These are phyloP conservation scores for Empidonax alnorum DNA, from an alignment of 2,113 vertebrate species.

Conservation along the genomic window DNA sequence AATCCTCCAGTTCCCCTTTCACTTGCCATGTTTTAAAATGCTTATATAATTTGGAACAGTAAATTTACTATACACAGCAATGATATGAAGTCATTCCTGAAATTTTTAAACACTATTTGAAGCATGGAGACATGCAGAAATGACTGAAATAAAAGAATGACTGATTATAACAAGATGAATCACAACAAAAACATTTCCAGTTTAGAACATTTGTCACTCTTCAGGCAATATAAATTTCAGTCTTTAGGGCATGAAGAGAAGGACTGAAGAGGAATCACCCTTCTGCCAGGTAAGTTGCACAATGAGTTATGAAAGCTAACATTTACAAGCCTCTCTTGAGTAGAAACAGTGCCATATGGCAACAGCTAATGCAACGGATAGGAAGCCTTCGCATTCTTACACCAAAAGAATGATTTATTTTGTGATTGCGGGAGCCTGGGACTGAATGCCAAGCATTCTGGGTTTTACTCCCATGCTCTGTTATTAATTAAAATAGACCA, in stretches of 20 bases:
- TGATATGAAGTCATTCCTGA: background rate
- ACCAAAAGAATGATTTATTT: slow-evolving; percentile 46
- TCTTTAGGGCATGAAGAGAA: background rate
- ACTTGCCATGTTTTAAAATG: background rate
- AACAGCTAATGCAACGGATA: slow-evolving; percentile 41
- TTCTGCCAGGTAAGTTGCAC: slow-evolving; percentile 53
- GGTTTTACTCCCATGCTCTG: slow-evolving; percentile 22
- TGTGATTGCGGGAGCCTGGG: slow-evolving; percentile 17
- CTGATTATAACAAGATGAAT: slow-evolving; percentile 41
- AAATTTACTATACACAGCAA: slow-evolving; percentile 3
- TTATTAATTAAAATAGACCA: slow-evolving; percentile 42
- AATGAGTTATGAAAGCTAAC: slow-evolving; percentile 43
- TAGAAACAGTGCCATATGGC: slow-evolving; percentile 57
- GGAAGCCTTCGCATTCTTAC: slow-evolving; percentile 25
- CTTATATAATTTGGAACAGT: background rate
- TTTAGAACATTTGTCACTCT: background rate
- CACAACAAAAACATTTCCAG: slow-evolving; percentile 4
- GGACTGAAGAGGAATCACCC: slow-evolving; percentile 13
- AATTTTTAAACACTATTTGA: slow-evolving; percentile 44
- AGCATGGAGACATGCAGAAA: slow-evolving; percentile 25
- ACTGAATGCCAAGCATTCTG: slow-evolving; percentile 42
- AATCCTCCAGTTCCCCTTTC: background rate
- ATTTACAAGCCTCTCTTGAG: slow-evolving; percentile 37
- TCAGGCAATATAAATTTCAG: slow-evolving; percentile 1
- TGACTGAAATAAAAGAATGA: slow-evolving; percentile 25